Evolutionary conservation across 2,888 invertebrate species (phyloP).

Genomic region (Stenichneumon culpator): DNA sequence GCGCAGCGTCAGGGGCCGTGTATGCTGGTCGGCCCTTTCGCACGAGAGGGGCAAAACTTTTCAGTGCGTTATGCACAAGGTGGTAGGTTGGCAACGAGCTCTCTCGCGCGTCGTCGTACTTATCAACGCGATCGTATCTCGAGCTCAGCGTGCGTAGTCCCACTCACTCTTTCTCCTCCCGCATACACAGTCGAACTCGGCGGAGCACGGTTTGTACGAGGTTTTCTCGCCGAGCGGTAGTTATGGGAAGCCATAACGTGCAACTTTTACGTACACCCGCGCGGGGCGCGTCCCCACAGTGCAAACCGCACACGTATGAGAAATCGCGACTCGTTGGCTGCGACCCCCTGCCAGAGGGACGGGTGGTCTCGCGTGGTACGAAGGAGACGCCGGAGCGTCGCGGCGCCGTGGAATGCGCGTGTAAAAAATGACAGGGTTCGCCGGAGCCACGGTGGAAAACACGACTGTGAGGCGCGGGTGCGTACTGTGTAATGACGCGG

Average conservation of each 20-base stretch:
- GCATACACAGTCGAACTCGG: neutral
- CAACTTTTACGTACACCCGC: conserved; percentile 37
- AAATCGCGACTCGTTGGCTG: conserved; percentile 36
- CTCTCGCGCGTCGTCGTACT: conserved; percentile 47
- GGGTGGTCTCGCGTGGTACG: conserved; percentile 46
- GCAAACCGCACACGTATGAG: conserved; percentile 11
- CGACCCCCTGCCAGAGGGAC: conserved; percentile 28
- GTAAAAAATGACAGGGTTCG: conserved; percentile 78
- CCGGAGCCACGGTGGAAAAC: conserved; percentile 33
- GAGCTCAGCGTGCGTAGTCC: conserved; percentile 17
- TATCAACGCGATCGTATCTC: conserved; percentile 51
- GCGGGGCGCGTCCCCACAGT: neutral
- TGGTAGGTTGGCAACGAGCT: conserved; percentile 31
- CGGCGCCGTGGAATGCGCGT: conserved; percentile 74
- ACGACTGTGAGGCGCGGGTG: conserved; percentile 49
- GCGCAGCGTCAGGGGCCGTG: neutral
- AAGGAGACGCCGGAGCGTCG: conserved; percentile 64
- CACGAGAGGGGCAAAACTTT: conserved; percentile 2
- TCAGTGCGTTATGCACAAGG: conserved; percentile 6
- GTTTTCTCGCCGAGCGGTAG: conserved; percentile 55
- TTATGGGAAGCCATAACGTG: conserved; percentile 72
- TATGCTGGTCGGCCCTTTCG: conserved; percentile 1
- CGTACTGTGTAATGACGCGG: conserved; percentile 59
- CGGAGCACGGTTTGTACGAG: conserved; percentile 11
- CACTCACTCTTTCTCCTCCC: neutral